These are phyloP conservation scores for Hycleus cichorii DNA, from an alignment of 1,140 invertebrate species.

Conservation along the genomic window DNA sequence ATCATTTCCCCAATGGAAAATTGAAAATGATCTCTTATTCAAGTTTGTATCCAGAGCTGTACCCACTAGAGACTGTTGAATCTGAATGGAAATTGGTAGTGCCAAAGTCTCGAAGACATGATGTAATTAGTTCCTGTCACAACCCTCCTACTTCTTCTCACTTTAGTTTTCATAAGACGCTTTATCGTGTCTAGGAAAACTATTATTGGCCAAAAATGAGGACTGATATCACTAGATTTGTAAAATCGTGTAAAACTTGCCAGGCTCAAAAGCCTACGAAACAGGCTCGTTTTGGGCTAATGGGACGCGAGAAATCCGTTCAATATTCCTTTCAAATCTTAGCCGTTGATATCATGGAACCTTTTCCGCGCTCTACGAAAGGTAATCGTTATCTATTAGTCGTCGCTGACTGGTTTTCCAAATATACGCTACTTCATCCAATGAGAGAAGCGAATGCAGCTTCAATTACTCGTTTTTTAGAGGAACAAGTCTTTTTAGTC, in stretches of 20 bases:
- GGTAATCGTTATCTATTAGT: slow-evolving; percentile 35
- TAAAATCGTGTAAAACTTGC: not conserved
- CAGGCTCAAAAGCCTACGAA: not conserved
- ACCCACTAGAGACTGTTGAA: slow-evolving; percentile 2
- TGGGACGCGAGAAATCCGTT: not conserved
- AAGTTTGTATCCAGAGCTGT: slow-evolving; percentile 8
- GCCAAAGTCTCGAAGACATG: slow-evolving; percentile 6
- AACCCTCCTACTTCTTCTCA: not conserved
- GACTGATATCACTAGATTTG: not conserved
- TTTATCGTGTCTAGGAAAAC: not conserved
- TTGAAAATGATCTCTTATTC: slow-evolving; percentile 10
- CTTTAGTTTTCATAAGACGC: not conserved
- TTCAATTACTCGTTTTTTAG: not conserved
- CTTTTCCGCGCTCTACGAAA: slow-evolving; percentile 19
- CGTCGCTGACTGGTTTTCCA: slow-evolving; percentile 22
- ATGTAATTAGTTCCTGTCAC: slow-evolving; percentile 11
- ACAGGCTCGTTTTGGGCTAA: not conserved
- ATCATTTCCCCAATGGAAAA: too few species aligned
- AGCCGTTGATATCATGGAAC: slow-evolving; percentile 36
- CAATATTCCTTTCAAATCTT: slow-evolving; percentile 1
- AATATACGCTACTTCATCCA: slow-evolving; percentile 15
- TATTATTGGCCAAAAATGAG: slow-evolving; percentile 9
- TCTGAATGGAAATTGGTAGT: slow-evolving; percentile 18
- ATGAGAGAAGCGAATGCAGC: not conserved
- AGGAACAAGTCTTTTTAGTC: slow-evolving; percentile 11